Conservation (phyloP, 2,113 vertebrate species). For the Tringa solitaria region DNA sequence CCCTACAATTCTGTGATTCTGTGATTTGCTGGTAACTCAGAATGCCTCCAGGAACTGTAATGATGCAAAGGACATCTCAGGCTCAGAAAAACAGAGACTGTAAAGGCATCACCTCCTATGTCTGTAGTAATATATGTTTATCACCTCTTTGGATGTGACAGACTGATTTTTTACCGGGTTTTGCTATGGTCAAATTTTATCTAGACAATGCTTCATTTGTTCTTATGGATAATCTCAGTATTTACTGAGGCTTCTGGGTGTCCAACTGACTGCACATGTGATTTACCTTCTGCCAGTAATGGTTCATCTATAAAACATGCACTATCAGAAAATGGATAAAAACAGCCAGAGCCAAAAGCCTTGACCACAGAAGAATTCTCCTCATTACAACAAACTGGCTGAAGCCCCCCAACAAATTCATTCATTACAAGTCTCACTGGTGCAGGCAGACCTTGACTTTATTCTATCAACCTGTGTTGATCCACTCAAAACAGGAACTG, state of each 20-base stretch:
- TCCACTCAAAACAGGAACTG: not conserved
- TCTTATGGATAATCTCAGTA: not conserved
- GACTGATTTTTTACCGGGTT: not conserved
- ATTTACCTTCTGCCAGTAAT: not conserved
- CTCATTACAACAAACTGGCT: not conserved
- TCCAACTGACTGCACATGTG: not conserved
- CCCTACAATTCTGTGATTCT: not conserved
- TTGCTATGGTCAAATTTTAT: not conserved
- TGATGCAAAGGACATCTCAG: not conserved
- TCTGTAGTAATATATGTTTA: not conserved
- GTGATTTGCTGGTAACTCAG: not conserved
- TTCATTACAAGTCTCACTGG: not conserved
- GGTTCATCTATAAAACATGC: not conserved
- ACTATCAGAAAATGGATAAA: not conserved
- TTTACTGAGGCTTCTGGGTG: not conserved
- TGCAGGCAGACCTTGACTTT: not conserved
- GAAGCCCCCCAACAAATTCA: not conserved
- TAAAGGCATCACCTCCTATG: not conserved
- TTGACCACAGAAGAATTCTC: not conserved
- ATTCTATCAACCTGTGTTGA: not conserved
- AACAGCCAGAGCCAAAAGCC: not conserved
- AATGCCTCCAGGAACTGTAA: not conserved
- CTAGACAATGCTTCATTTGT: not conserved
- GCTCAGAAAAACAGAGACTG: not conserved
- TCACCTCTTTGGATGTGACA: not conserved